Evolutionary conservation across 2,797 vertebrate genomes (phyloP), one percentile per base, ranked within the genome.

Genomic region (Prunella strophiata): DNA sequence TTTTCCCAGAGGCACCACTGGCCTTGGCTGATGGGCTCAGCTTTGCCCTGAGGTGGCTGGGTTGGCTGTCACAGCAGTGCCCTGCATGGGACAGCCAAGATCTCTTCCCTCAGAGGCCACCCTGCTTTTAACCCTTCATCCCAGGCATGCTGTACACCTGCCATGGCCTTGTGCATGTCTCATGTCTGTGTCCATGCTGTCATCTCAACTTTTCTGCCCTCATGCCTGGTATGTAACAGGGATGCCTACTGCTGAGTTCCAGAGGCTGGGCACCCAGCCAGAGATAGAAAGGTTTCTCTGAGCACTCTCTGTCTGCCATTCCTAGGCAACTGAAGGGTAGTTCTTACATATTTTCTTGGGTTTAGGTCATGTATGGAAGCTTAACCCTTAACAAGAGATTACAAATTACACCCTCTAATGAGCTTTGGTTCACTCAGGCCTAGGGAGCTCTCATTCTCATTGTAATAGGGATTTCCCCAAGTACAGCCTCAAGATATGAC

Each of bases 101-200:
- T 4, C 11, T 72, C 32, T 58, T 75, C 12, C 23, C 10, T 52
- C 50, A 74, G 43, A 71, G 40, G 10, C 5, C 27, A 42, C 5
- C 4, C 20, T 68, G 45, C 27, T 52, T 42, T 34, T 42, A 66
- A 3, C 34, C 38, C 26, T 48, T 66, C 38, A 40, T 13, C 47
- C 34, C 36, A 84, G 57, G 34, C 9, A 11, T 9, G 16, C 29
- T 29, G 9, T 4, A 12, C 16, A 16, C 13, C 8, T 61, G 71
- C 38, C 65, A 36, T 12, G 11, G 14, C 13, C n/a, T 29, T n/a
- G 3, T 18, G 22, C 12, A 36, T 10, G 20, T 12, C 45, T 59
- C 30, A 7, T 1, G 0, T 17, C 26, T 51, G 10, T 42, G 32
- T n/a, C 27, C 36, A 2, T 23, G 32, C 4, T 55, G 14, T 21